Evolutionary conservation across 2,113 vertebrate genomes (phyloP), one percentile per base, ranked within the genome.

Genomic region (Corythornis cristatus): DNA sequence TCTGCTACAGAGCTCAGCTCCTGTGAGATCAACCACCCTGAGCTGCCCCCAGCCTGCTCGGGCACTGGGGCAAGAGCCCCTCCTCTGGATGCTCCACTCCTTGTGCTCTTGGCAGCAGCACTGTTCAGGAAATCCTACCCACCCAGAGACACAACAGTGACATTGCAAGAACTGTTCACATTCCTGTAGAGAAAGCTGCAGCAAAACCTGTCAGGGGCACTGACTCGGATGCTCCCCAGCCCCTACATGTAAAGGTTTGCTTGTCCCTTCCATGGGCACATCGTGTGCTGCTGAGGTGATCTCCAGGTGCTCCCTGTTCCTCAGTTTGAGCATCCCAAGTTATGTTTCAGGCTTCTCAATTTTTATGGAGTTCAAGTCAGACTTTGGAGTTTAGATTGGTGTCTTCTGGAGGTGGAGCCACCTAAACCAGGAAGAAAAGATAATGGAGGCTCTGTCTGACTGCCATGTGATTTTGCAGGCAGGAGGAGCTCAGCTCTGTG

Each of bases 111-210:
- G 97, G 93, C 96, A 96, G 93, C 84, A 75, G 78, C 45, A 12
- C 79, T 86, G 93, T 77, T 97, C 97, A 97, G 97, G 97, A 98
- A 98, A 98, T 95, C 89, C 95, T 93, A 77, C 86, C 46, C 61
- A 77, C 64, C 68, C 71, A 40, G 88, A 98, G 98, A 98, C 98
- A 98, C 96, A 98, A 98, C 97, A 98, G 60, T 95, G 91, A 95
- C 96, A 85, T 91, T 93, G 94, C 92, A 83, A 67, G 94, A 91
- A 54, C 94, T 98, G 97, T 98, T 98, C 98, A 98, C 98, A 98
- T 98, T 98, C 97, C 97, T 97, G 95, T 57, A 45, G 79, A 61
- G 92, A 92, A 90, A 88, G 88, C 93, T 87, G 92, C 73, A 28
- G 87, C 91, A 72, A 29, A 82, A 83, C 12, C 93, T 76, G 58